These are phyloP conservation scores for Zophobas morio DNA, from an alignment of 1,140 invertebrate genomes.

Conservation along the genomic window DNA sequence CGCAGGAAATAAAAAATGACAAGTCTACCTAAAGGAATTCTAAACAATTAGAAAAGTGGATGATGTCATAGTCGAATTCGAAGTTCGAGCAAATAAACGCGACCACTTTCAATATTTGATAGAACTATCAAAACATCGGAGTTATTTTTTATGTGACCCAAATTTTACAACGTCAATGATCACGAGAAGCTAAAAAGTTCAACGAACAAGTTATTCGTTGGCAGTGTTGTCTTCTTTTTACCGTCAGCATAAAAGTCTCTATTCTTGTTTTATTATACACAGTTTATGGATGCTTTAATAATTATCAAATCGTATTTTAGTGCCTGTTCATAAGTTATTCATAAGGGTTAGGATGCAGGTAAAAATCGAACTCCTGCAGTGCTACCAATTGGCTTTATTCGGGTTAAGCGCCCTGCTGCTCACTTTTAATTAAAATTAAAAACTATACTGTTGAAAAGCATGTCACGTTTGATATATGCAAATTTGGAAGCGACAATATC, in stretches of 20 bases:
- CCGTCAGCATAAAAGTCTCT: background rate
- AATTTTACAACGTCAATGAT: too few relatives aligned
- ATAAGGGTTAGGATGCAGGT: conserved; percentile 15
- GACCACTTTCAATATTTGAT: too few relatives aligned
- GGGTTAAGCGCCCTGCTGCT: conserved; percentile 10
- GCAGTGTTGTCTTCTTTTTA: background rate
- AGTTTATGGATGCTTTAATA: background rate
- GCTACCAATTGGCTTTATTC: conserved; percentile 28
- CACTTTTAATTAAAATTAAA: conserved; percentile 18
- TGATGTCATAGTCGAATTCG: conserved; percentile 1
- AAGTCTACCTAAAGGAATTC: too few relatives aligned
- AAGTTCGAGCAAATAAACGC: background rate
- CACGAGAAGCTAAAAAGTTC: too few relatives aligned
- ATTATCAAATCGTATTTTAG: conserved; percentile 18
- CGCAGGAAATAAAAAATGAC: background rate
- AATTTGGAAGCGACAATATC: background rate
- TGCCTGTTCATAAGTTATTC: conserved; percentile 6
- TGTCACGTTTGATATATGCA: background rate
- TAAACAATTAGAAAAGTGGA: conserved; percentile 12
- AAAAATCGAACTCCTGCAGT: conserved; percentile 13
- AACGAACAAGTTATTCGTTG: too few relatives aligned
- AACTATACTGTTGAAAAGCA: conserved; percentile 19
- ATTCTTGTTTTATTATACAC: background rate
- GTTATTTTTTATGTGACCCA: too few relatives aligned
- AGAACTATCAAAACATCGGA: too few relatives aligned